Evolutionary conservation across 2,888 invertebrate genomes (phyloP).

Genomic region (Altica lythri): DNA sequence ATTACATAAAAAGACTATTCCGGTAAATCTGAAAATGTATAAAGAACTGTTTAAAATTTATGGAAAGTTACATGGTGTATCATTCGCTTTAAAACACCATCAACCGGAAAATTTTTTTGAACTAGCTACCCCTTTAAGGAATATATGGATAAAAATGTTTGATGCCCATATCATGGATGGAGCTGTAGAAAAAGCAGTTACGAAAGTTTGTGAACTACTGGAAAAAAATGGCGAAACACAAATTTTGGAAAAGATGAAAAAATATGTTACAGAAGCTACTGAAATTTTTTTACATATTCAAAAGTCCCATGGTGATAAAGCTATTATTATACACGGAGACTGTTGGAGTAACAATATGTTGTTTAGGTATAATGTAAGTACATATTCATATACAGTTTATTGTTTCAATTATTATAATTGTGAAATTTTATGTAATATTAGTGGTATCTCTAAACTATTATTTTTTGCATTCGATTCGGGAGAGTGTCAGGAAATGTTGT

Average conservation of each 20-base stretch:
- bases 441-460: too few relatives aligned
- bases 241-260: constrained; percentile 8
- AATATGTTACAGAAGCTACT: not conserved
- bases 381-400: too few relatives aligned
- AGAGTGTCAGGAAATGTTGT: too few relatives aligned
- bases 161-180: not conserved
- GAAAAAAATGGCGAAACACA: not conserved
- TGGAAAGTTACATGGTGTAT: constrained; percentile 39
- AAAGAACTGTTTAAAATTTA: constrained; percentile 35
- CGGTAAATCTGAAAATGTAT: constrained; percentile 37
- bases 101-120: constrained; percentile 10
- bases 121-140: not conserved
- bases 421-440: too few relatives aligned
- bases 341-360: constrained; percentile 42
- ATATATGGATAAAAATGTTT: not conserved
- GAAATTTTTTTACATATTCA: too few relatives aligned
- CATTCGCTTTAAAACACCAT: constrained; percentile 28
- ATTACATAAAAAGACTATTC: not conserved
- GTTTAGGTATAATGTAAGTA: constrained; percentile 41
- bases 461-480: too few relatives aligned
- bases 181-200: not conserved
- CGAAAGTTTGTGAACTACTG: not conserved
- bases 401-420: too few relatives aligned
- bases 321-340: constrained; percentile 42
- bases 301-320: constrained; percentile 1